These are phyloP conservation scores for Venustaconcha ellipsiformis DNA, from an alignment of 1,140 invertebrate genomes.

Conservation along the genomic window DNA sequence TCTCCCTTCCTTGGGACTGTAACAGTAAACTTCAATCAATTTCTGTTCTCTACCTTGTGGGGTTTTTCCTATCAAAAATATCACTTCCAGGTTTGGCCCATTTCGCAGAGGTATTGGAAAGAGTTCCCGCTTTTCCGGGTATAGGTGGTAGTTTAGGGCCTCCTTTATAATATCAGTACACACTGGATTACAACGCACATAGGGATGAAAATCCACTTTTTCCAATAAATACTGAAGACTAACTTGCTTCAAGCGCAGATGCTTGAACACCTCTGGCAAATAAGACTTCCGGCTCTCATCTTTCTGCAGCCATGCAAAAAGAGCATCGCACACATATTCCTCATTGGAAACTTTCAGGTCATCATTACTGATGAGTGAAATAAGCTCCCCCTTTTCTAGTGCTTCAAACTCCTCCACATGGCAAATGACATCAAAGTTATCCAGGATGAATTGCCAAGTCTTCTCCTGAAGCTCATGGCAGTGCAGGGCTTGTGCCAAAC, in stretches of 20 bases:
- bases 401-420: slow-evolving; percentile 37
- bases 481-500: slow-evolving; percentile 41
- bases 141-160: slow-evolving; percentile 47
- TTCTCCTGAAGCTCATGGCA: slow-evolving; percentile 42
- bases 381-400: slow-evolving; percentile 47
- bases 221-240: slow-evolving; percentile 49
- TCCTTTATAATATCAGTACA: slow-evolving; percentile 33
- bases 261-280: slow-evolving; percentile 40
- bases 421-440: slow-evolving; percentile 46
- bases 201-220: slow-evolving; percentile 34
- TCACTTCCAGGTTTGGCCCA: slow-evolving; percentile 38
- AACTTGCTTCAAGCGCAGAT: slow-evolving; percentile 40
- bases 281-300: slow-evolving; percentile 34
- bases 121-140: slow-evolving; percentile 46
- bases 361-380: slow-evolving; percentile 44
- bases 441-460: slow-evolving; percentile 42
- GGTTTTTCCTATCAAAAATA: slow-evolving; percentile 43
- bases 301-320: slow-evolving; percentile 44
- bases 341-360: slow-evolving; percentile 40
- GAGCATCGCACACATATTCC: slow-evolving; percentile 44
- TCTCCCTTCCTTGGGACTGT: slow-evolving; percentile 39
- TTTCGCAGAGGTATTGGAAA: slow-evolving; percentile 38
- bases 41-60: slow-evolving; percentile 50
- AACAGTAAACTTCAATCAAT: slow-evolving; percentile 40
- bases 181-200: slow-evolving; percentile 15